Percentiles rank a stretch among this genome's conserved stretches.
Evolutionary conservation across 2,113 vertebrate genomes (phyloP).

Genomic region (Platycercus adscitus): DNA sequence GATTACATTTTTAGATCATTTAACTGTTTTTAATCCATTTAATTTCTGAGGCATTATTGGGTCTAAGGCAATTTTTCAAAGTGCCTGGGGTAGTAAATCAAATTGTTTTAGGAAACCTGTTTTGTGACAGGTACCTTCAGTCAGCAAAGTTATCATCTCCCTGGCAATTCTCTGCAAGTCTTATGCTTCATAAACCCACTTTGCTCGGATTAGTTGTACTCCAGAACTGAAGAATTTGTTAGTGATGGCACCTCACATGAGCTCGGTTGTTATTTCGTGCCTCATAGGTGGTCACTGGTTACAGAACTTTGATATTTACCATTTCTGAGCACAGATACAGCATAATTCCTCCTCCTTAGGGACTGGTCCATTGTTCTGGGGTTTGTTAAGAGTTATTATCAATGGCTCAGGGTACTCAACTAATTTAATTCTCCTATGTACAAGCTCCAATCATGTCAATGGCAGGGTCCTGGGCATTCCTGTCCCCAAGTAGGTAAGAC

Average conservation of each 20-base stretch:
- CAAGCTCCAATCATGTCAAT: fast-evolving
- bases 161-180: neutral
- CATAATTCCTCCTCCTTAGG: neutral
- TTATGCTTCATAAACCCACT: neutral
- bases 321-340: neutral
- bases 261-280: neutral
- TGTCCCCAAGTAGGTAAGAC: neutral
- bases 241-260: neutral
- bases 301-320: neutral
- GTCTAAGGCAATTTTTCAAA: slow-evolving; percentile 10
- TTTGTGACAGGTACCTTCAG: slow-evolving; percentile 33
- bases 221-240: neutral
- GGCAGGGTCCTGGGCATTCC: fast-evolving
- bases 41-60: slow-evolving; percentile 20
- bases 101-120: slow-evolving; percentile 6
- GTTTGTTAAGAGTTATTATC: neutral
- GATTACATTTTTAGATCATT: neutral
- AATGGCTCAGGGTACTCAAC: neutral
- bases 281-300: neutral
- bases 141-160: neutral
- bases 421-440: neutral
- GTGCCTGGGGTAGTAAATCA: neutral
- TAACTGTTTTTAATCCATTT: slow-evolving; percentile 33
- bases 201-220: neutral
- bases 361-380: fast-evolving